These are phyloP conservation scores for Magallana ariakensis DNA, from an alignment of 1,140 invertebrate genomes.

Conservation along the genomic window DNA sequence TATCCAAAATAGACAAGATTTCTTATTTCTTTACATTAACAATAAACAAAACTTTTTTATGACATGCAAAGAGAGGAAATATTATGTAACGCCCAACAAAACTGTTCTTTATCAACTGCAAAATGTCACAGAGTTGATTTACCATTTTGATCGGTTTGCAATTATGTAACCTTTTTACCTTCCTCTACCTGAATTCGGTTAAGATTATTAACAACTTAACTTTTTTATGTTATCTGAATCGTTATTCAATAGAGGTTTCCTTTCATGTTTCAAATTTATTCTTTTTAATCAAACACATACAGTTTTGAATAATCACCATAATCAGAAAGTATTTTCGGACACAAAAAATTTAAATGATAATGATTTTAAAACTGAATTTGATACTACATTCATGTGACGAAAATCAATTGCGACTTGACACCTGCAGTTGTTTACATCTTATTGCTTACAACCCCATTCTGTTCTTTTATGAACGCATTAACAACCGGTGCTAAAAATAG, in stretches of 20 bases:
- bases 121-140: background rate
- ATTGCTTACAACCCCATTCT: background rate
- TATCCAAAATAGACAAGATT: background rate
- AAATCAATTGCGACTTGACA: background rate
- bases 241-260: no score
- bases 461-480: background rate
- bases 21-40: background rate
- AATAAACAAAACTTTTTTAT: constrained; percentile 32
- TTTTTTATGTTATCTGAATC: no score
- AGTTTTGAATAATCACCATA: no score
- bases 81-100: constrained; percentile 10
- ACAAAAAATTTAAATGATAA: no score
- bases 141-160: background rate
- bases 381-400: no score
- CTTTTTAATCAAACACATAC: no score
- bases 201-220: no score
- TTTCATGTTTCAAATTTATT: no score
- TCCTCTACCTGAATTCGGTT: no score
- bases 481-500: constrained; percentile 28
- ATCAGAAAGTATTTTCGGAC: no score
- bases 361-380: no score
- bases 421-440: constrained; percentile 26
- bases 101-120: background rate
- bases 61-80: constrained; percentile 28
- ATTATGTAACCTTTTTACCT: no score